Evolutionary conservation across 2,113 vertebrate genomes (phyloP), one percentile per base, ranked within the genome.

Genomic region (Beaufortia kweichowensis): DNA sequence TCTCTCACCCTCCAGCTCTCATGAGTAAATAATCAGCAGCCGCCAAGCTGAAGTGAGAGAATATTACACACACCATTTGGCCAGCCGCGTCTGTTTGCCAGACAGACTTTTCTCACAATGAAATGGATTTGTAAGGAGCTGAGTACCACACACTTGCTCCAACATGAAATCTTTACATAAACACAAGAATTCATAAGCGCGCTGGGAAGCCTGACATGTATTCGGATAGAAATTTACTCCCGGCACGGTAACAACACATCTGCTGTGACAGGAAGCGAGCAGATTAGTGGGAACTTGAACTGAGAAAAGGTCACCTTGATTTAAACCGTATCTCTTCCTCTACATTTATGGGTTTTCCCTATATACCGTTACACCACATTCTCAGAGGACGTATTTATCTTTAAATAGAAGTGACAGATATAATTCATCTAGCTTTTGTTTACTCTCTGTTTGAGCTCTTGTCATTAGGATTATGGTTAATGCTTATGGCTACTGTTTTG

Each of bases 301-400:
- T 59, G 43, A 71, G 53, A 56, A 29, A 70, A 76, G 43, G 67
- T 77, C 73, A 62, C 60, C 48, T 56, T 76, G 60, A 24, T 70
- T 79, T 24, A 26, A 57, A 31, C 15, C 15, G 4, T 4, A 55
- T 68, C 17, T 39, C 76, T 72, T 35, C 77, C 80, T 81, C 84
- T 62, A 60, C n/a, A 33, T 61, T 50, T 50, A 28, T 33, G 64
- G 50, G 11, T 26, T 43, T 23, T 17, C 17, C 41, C 26, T 28
- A 19, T 10, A 10, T 39, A 39, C 4, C 9, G 10, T 19, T 29
- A 77, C 59, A 50, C 8, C 28, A 5, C 11, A 17, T 50, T n/a
- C 28, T 61, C 28, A 48, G 7, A 8, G 1, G 24, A 50, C 5
- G 14, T 50, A 3, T 5, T 17, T 8, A 6, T 17, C 19, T n/a